Evolutionary conservation across 2,797 vertebrate species (phyloP).

Genomic region (Hypotaenidia okinawae): DNA sequence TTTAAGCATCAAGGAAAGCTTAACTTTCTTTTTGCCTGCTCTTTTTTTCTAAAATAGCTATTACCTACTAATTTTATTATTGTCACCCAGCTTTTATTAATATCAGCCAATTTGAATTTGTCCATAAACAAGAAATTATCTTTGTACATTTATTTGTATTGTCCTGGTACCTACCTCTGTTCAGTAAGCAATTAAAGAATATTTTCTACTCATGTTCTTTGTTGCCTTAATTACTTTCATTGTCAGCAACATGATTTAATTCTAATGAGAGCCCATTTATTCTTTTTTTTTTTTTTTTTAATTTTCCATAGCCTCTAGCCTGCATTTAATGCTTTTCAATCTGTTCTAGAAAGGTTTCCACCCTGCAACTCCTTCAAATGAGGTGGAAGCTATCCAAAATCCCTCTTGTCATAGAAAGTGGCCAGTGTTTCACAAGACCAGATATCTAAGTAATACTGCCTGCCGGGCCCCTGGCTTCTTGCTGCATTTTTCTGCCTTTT

Average conservation of each 20-base stretch:
- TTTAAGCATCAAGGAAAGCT: background rate
- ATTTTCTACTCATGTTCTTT: background rate
- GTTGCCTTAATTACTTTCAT: background rate
- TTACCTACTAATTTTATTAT: background rate
- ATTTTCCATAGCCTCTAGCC: background rate
- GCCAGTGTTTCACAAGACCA: background rate
- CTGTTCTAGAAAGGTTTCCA: background rate
- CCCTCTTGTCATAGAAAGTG: background rate
- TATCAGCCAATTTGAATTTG: background rate
- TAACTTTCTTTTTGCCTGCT: background rate
- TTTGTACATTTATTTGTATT: background rate
- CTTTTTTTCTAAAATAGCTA: background rate
- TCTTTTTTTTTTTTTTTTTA: background rate
- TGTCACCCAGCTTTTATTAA: background rate
- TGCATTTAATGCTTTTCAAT: background rate
- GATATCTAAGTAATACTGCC: background rate
- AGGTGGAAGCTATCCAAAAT: background rate
- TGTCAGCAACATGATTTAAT: background rate
- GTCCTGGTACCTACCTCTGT: background rate
- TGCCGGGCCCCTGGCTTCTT: background rate
- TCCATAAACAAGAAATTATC: background rate
- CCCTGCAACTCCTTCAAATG: background rate
- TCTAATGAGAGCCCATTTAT: background rate
- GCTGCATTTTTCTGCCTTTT: background rate
- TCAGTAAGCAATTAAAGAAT: background rate